Conservation (phyloP, 2,113 vertebrate species). For the Myodes glareolus region DNA sequence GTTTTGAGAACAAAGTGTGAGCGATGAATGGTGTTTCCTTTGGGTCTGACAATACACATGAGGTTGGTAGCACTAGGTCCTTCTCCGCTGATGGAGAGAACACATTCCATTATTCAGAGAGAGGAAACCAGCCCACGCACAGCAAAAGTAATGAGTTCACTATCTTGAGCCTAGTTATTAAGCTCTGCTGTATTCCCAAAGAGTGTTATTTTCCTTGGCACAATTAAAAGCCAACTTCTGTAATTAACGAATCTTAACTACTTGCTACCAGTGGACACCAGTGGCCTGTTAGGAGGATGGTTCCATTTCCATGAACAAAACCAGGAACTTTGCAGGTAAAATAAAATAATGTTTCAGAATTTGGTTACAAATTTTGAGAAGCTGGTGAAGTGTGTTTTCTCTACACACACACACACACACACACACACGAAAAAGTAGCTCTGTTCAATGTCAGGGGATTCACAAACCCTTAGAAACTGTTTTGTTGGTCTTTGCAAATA, state of each 20-base stretch:
- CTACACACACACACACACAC: neutral
- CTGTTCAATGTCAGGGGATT: neutral
- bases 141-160: neutral
- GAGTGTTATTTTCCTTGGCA: neutral
- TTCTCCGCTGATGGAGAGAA: conserved; percentile 29
- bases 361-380: neutral
- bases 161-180: neutral
- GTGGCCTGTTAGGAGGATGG: neutral
- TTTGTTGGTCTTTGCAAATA: neutral
- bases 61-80: neutral
- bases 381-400: neutral
- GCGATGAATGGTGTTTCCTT: neutral
- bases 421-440: neutral
- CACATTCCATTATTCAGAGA: neutral
- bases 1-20: conserved; percentile 1
- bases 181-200: neutral
- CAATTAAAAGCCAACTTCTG: conserved; percentile 51
- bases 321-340: neutral
- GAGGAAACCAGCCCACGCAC: neutral
- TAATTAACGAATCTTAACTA: neutral
- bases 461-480: neutral
- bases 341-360: conserved; percentile 22
- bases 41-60: neutral
- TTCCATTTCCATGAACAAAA: neutral
- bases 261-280: neutral